phyloP scores from a whole-genome alignment of 2,888 invertebrate genomes.

The Allygus modestus region DNA sequence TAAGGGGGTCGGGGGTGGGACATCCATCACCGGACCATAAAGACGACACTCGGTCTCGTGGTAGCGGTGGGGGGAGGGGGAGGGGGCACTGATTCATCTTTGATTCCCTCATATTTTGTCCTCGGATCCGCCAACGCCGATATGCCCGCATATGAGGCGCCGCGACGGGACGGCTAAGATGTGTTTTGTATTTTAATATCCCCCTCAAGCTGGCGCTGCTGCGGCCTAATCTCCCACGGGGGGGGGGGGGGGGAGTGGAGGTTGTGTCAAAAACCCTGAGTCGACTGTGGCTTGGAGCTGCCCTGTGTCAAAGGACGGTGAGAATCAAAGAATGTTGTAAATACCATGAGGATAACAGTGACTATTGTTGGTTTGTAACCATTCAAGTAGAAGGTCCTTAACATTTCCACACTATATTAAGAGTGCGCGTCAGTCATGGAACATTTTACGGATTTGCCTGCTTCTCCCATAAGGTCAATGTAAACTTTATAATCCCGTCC shows the following conservation, averaged over 20 bases:
- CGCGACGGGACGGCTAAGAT: constrained; percentile 5
- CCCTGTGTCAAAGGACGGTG: background rate
- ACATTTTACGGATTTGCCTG: too few species aligned
- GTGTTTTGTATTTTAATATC: constrained; percentile 59
- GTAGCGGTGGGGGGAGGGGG: constrained; percentile 1
- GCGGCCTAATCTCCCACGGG: constrained; percentile 8
- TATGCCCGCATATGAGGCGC: constrained; percentile 44
- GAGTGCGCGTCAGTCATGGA: too few species aligned
- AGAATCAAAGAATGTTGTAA: background rate
- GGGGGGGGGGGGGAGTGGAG: background rate
- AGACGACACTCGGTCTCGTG: constrained; percentile 54
- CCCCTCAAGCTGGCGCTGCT: constrained; percentile 4
- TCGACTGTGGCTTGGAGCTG: background rate
- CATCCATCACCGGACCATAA: constrained; percentile 62
- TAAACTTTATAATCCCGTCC: too few species aligned
- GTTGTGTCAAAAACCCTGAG: background rate
- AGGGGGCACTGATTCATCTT: constrained; percentile 61
- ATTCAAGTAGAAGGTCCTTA: too few species aligned
- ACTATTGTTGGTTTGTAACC: too few species aligned
- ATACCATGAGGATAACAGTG: background rate
- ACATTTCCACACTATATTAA: too few species aligned
- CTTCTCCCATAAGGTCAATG: too few species aligned
- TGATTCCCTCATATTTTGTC: constrained; percentile 64
- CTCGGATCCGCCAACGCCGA: constrained; percentile 34
- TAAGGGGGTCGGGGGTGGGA: background rate